Evolutionary conservation across 2,888 invertebrate genomes (phyloP), one percentile per base, ranked within the genome.

Genomic region (Peribatodes rhomboidaria): DNA sequence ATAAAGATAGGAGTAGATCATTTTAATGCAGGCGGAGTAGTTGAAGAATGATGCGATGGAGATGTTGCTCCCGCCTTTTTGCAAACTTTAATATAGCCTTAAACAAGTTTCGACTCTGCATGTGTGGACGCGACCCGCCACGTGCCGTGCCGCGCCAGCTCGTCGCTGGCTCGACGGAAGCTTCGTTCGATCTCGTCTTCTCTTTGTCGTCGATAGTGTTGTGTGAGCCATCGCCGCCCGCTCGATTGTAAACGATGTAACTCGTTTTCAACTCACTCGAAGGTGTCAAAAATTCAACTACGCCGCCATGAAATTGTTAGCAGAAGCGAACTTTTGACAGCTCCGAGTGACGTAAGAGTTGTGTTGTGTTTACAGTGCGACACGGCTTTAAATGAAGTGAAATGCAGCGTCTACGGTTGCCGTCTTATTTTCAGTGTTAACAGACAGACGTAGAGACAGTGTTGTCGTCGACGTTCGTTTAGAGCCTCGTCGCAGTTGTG

Each of bases 111-210:
- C 3, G 37, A 37, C 4, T 42, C 11, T 10, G 10, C 18, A 18
- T 42, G 1, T n/a, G n/a, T n/a, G n/a, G n/a, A n/a, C n/a, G n/a
- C n/a, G n/a, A n/a, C n/a, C n/a, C n/a, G n/a, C n/a, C n/a, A n/a
- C n/a, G n/a, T n/a, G n/a, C n/a, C n/a, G 27, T 31, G n/a, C n/a
- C 27, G 9, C 11, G 27, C 9, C 9, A 14, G 4, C 13, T 14
- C 7, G 58, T 64, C 63, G 63, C 58, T 49, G 63, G 63, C 54
- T 50, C 54, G 63, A 53, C 49, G 13, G 47, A 14, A 27, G 47
- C 14, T 10, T 27, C 10, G 8, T 47, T 27, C 47, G 27, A 47
- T 47, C 27, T 47, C 20, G 47, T 4, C 14, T 31, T 14, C 8
- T 6, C 27, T 47, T 31, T 14, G n/a, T 1, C 1, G 10, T 18